Base-by-base conservation (phyloP, 1,140 invertebrate genomes). In the Drosophila jambulina region DNA sequence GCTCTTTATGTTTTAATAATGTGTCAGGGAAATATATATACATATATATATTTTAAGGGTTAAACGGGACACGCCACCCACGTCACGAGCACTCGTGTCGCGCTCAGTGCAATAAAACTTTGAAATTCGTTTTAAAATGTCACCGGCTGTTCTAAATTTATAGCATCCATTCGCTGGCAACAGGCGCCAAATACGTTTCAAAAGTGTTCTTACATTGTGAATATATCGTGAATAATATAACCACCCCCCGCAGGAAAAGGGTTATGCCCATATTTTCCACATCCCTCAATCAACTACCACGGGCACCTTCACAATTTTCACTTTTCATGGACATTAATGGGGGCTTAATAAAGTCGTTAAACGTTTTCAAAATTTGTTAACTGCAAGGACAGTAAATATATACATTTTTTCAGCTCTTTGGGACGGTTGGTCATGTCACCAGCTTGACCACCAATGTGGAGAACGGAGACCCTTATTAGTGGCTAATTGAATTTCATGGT, bases 1-100 rank as follows among this genome's bases (percentile, higher is more conserved):
- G 85, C 85, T 90, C 78, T 90, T 90, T 91, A 91, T 90, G 82
- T 82, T 90, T 91, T 90, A 91, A 90, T 90, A 90, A 90, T 91
- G 85, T 79, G 82, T 76, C 85, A 81, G 60, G 42, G 64, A 76
- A 82, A 86, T 84, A 65, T 63, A 80, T 75, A 58, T 64, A 62
- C 49, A 49, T n/a, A 49, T 6, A 75, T 70, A 70, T 81, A 75
- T 82, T 75, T 82, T 76, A 90, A 90, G 85, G 85, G 85, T 90
- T 90, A 90, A 90, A 86, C 70, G 81, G 45, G 34, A 70, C 67
- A 74, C 60, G 49, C 70, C 75, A 82, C 67, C 69, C 83, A 87
- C 70, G 82, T 90, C 86, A 82, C 53, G 38, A 85, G 82, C 85
- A 85, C 81, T 85, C 82, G 78, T 54, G 53, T 72, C 68, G 45